phyloP scores from a whole-genome alignment of 1,140 invertebrate species.

The Homalodisca vitripennis region DNA sequence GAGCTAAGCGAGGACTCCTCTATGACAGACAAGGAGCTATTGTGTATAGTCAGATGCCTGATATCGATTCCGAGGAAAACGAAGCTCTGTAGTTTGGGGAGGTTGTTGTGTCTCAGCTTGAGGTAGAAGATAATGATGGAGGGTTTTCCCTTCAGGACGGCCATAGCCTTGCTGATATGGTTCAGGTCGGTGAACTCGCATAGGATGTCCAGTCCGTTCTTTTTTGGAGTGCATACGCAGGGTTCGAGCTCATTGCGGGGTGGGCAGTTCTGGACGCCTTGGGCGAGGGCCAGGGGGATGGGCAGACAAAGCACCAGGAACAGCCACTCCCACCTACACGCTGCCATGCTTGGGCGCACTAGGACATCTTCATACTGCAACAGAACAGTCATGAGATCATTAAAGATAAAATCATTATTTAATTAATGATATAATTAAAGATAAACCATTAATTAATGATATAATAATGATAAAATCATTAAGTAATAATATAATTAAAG shows the following conservation, averaged over 20 bases:
- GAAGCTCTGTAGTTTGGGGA: constrained; percentile 79
- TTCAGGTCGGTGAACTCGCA: constrained; percentile 78
- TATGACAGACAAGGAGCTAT: constrained; percentile 81
- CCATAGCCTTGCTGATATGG: constrained; percentile 73
- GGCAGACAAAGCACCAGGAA: constrained; percentile 7
- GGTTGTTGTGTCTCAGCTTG: constrained; percentile 77
- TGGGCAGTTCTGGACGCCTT: constrained; percentile 66
- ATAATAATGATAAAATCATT: too few relatives aligned
- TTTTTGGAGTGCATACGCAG: constrained; percentile 79
- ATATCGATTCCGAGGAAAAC: constrained; percentile 85
- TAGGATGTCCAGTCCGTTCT: constrained; percentile 79
- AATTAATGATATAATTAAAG: too few relatives aligned
- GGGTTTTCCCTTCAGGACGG: constrained; percentile 65
- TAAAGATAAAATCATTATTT: too few relatives aligned
- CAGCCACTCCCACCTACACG: constrained; percentile 26
- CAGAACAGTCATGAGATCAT: too few relatives aligned
- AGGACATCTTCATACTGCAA: constrained; percentile 32
- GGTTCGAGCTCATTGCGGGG: constrained; percentile 67
- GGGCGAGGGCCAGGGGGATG: constrained; percentile 40
- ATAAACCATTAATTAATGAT: too few relatives aligned
- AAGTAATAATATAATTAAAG: too few relatives aligned
- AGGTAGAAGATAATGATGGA: constrained; percentile 77
- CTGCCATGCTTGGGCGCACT: constrained; percentile 16
- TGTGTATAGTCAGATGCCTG: constrained; percentile 81
- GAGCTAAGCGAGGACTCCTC: constrained; percentile 82